Conservation (phyloP, 2,888 invertebrate genomes). For the Caenorhabditis japonica region DNA sequence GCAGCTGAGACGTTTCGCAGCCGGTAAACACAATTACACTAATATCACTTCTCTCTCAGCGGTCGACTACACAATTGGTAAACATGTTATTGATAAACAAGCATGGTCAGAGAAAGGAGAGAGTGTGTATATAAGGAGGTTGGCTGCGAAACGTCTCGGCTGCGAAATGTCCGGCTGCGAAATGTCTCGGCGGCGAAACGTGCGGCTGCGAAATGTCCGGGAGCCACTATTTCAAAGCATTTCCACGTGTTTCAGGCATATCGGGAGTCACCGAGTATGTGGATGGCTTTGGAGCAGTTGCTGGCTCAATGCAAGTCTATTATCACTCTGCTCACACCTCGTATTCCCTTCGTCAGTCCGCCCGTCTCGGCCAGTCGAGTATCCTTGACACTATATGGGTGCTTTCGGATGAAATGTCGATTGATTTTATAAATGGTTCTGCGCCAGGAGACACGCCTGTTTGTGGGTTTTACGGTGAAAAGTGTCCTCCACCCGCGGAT, state of each 20-base stretch:
- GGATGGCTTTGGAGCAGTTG: conserved; percentile 54
- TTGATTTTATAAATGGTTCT: conserved; percentile 49
- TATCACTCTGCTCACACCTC: conserved; percentile 27
- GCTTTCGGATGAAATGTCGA: conserved; percentile 23
- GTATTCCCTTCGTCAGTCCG: conserved; percentile 32
- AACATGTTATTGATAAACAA: no score
- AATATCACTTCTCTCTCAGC: no score
- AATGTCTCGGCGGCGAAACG: no score
- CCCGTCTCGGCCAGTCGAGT: conserved; percentile 17
- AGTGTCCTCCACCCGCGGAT: conserved; percentile 32
- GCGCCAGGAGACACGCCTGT: conserved; percentile 47
- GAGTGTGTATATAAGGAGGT: no score
- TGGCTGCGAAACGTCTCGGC: no score
- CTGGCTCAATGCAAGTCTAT: conserved; percentile 50
- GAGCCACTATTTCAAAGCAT: no score
- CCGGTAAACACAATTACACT: no score
- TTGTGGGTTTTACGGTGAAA: conserved; percentile 57
- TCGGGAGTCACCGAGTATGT: conserved; percentile 57
- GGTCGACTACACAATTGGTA: no score
- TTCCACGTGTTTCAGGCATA: conserved; percentile 52
- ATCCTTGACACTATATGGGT: conserved; percentile 12
- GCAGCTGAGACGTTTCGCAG: no score
- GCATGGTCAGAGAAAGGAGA: no score
- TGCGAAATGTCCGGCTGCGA: no score
- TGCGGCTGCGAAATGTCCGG: no score